Conservation (phyloP, 2,113 vertebrate species). For the Cebus imitator region DNA sequence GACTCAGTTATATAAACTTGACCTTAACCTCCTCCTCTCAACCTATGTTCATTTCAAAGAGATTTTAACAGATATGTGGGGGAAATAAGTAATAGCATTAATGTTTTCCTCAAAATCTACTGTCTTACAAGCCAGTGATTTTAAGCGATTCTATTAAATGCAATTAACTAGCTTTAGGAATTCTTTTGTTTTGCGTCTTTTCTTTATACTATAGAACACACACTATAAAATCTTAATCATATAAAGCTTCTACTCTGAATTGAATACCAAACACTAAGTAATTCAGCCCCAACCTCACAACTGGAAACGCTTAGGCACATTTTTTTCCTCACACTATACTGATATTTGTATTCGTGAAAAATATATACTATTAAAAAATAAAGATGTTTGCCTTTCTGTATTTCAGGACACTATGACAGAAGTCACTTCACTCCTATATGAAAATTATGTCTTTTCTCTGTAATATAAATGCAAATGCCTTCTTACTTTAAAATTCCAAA, state of each 20-base stretch:
- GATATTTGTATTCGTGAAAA: not conserved
- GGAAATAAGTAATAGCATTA: not conserved
- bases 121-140: not conserved
- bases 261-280: not conserved
- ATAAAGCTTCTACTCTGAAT: not conserved
- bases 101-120: not conserved
- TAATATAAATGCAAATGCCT: not conserved
- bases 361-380: not conserved
- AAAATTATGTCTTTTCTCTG: not conserved
- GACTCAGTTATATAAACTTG: slow-evolving; percentile 68
- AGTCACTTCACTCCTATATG: not conserved
- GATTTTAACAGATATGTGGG: not conserved
- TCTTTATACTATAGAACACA: not conserved
- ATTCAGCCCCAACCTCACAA: not conserved
- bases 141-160: not conserved
- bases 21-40: slow-evolving; percentile 56
- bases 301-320: not conserved
- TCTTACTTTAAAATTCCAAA: slow-evolving; percentile 8
- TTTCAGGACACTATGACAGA: not conserved
- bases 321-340: not conserved
- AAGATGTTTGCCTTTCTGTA: not conserved
- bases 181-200: not conserved
- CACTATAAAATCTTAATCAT: not conserved
- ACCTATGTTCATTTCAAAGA: slow-evolving; percentile 1
- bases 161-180: not conserved